Conservation (phyloP, 2,797 vertebrate genomes). For the Siniperca obscura region DNA sequence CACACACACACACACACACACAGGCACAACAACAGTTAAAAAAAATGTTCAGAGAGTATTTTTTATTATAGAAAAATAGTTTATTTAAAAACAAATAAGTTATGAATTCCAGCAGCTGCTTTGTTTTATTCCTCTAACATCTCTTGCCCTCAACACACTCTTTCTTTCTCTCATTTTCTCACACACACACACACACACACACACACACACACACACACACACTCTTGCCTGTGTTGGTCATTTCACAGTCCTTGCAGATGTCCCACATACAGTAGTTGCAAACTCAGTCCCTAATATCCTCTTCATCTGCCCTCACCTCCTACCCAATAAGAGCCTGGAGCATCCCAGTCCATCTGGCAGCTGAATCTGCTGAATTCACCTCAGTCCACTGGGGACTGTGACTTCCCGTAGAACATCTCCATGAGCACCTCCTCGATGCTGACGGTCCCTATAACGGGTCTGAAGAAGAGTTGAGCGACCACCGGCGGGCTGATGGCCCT, state of each 20-base stretch:
- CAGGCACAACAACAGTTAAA: conserved; percentile 18
- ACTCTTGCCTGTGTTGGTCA: conserved; percentile 25
- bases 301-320: conserved; percentile 28
- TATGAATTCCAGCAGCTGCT: conserved; percentile 78
- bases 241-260: conserved; percentile 53
- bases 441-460: conserved; percentile 93
- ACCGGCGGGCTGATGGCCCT: conserved; percentile 91
- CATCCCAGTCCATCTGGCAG: conserved; percentile 33
- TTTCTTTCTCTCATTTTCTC: conserved; percentile 29
- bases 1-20: conserved; percentile 29
- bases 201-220: conserved; percentile 23
- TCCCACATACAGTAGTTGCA: conserved; percentile 34
- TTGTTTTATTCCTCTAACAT: conserved; percentile 69
- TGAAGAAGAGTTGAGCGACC: conserved; percentile 95
- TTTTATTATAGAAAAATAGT: conserved; percentile 94
- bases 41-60: conserved; percentile 53
- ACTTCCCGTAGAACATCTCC: conserved; percentile 96
- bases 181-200: conserved; percentile 18
- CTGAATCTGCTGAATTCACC: conserved; percentile 31
- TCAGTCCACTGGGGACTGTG: conserved; percentile 8
- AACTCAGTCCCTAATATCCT: conserved; percentile 27
- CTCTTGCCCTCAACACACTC: conserved; percentile 21
- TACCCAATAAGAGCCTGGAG: conserved; percentile 24
- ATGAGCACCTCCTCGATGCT: conserved; percentile 98
- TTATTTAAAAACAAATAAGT: conserved; percentile 95